Base-by-base conservation (phyloP, 2,113 vertebrate genomes). In the Syrmaticus mikado region DNA sequence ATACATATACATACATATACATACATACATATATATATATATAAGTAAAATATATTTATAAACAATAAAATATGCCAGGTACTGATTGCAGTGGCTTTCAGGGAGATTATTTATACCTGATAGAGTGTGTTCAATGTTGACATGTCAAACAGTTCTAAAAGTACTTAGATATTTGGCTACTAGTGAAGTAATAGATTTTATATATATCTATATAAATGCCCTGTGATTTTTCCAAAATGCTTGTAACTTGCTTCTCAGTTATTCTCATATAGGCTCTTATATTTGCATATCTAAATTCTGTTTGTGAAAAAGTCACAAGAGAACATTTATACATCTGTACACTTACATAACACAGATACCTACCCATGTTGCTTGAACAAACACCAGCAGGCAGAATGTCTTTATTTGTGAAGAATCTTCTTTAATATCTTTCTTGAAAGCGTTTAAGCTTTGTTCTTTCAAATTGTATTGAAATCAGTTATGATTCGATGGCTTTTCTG, bases 401-500 rank as follows among this genome's bases (percentile, higher is more conserved):
- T 46, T 46, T 5, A 40, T 70, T 84, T 72, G 6, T 45, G 58
- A 45, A 40, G 25, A 60, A 34, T 64, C 11, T 38, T 87, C 36
- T 77, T 62, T 25, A 62, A 77, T 24, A 12, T 48, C 28, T 46
- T n/a, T 50, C 55, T 78, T 34, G 25, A 79, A 73, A 46, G 48
- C 2, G 6, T 55, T 83, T 60, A 75, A 16, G 38, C 25, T 74
- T 83, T 83, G 11, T 32, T 89, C 68, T 92, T 89, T 72, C 58
- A 32, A 30, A 0, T 22, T 72, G 10, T 65, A 16, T 45, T 87
- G 43, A 92, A 45, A 81, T 82, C 48, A 36, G 24, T 74, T 75
- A n/a, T 10, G 3, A 66, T 93, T 89, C 73, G 60, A 27, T 94
- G 86, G 62, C 27, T 89, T 82, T 91, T 87, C 58, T 58, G 18